These are phyloP conservation scores for Onychostruthus taczanowskii DNA, from an alignment of 2,113 vertebrate genomes.

Conservation along the genomic window DNA sequence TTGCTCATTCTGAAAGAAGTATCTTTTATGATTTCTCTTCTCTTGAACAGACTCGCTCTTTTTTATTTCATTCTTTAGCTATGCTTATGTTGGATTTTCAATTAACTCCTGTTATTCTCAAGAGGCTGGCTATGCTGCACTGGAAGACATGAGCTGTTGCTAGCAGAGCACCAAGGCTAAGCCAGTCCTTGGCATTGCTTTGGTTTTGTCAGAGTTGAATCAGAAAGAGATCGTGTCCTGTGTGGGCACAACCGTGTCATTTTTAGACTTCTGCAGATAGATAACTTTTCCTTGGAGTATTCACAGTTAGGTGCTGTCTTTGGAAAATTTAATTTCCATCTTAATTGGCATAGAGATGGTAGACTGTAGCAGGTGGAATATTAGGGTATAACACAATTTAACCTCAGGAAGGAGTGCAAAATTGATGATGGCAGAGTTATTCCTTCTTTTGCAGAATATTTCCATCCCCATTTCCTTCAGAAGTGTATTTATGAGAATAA, in stretches of 20 bases:
- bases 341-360: background rate
- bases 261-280: background rate
- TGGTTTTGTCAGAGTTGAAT: background rate
- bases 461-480: background rate
- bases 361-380: background rate
- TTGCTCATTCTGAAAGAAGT: background rate
- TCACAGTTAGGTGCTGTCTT: background rate
- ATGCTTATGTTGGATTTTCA: background rate
- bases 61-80: background rate
- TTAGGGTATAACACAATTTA: background rate
- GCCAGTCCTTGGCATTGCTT: background rate
- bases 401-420: background rate
- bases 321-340: background rate
- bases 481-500: background rate
- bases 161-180: background rate
- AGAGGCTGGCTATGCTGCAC: background rate
- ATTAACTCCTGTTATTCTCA: background rate
- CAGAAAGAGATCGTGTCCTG: background rate
- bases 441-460: background rate
- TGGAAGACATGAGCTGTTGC: background rate
- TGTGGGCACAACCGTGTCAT: background rate
- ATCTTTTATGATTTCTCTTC: background rate
- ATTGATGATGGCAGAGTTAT: background rate
- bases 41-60: fast-evolving
- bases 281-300: background rate